phyloP scores from a whole-genome alignment of 2,888 invertebrate genomes.

The Cylloceria caligata region DNA sequence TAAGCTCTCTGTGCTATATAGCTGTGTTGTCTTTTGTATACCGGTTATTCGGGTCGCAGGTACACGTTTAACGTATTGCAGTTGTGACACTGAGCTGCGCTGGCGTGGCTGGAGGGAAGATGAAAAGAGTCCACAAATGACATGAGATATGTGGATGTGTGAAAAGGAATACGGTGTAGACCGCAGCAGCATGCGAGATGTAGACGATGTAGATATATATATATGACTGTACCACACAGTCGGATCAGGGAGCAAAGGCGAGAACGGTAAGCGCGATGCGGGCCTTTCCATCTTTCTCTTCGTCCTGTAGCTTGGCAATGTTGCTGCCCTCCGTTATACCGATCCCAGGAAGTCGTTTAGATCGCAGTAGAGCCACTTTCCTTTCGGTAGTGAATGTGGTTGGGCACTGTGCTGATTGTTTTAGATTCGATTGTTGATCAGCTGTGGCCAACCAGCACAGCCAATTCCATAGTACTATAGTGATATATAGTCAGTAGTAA shows the following conservation, averaged over 20 bases:
- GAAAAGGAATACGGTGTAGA: constrained; percentile 7
- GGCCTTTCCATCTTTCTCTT: constrained; percentile 36
- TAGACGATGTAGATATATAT: too few species aligned
- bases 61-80: not conserved
- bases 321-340: constrained; percentile 11
- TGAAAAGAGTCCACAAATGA: constrained; percentile 14
- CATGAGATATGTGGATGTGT: constrained; percentile 2
- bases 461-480: not conserved
- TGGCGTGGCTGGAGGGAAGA: not conserved
- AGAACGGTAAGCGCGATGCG: constrained; percentile 56
- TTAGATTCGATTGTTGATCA: not conserved
- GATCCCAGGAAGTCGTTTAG: constrained; percentile 31
- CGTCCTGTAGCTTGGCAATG: constrained; percentile 42
- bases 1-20: not conserved
- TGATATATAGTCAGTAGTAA: not conserved
- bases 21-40: not conserved
- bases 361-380: constrained; percentile 35
- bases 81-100: not conserved
- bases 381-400: not conserved
- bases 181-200: not conserved
- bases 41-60: not conserved
- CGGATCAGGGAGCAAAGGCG: constrained; percentile 10
- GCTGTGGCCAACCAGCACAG: too few species aligned
- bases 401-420: not conserved
- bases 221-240: too few species aligned